These are phyloP conservation scores for Petrocephalus microphthalmus DNA, from an alignment of 2,113 vertebrate species.

Conservation along the genomic window DNA sequence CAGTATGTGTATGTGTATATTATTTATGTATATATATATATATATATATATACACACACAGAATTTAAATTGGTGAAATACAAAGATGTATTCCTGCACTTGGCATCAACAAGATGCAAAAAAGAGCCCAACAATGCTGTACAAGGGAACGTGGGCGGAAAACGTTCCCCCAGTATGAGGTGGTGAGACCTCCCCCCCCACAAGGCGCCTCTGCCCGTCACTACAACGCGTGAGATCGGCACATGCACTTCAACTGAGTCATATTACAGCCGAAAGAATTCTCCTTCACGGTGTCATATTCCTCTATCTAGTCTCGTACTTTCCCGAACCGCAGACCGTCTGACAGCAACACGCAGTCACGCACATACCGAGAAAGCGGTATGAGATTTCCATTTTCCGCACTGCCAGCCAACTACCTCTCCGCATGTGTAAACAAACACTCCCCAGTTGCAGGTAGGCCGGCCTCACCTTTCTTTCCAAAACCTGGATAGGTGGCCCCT, in stretches of 20 bases:
- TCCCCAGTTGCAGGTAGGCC: background rate
- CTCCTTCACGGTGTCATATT: background rate
- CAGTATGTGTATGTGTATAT: too few species aligned
- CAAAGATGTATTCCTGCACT: background rate
- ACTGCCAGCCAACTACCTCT: background rate
- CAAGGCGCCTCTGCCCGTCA: background rate
- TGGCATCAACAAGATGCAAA: background rate
- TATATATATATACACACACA: background rate
- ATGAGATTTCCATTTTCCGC: background rate
- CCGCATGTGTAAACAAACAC: background rate
- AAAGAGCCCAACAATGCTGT: background rate
- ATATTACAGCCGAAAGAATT: background rate
- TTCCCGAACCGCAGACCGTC: background rate
- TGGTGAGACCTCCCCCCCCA: background rate
- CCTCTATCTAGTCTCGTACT: background rate
- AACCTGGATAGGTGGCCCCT: too few species aligned
- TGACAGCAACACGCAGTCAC: background rate
- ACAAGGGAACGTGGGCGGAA: background rate
- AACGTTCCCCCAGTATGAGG: background rate
- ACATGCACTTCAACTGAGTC: background rate
- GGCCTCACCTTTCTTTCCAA: background rate
- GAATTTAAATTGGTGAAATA: background rate
- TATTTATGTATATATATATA: too few species aligned
- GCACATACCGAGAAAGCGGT: background rate
- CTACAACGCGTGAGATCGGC: background rate